These are phyloP conservation scores for Drosophila sulfurigaster DNA, from an alignment of 1,140 invertebrate species.

Conservation along the genomic window DNA sequence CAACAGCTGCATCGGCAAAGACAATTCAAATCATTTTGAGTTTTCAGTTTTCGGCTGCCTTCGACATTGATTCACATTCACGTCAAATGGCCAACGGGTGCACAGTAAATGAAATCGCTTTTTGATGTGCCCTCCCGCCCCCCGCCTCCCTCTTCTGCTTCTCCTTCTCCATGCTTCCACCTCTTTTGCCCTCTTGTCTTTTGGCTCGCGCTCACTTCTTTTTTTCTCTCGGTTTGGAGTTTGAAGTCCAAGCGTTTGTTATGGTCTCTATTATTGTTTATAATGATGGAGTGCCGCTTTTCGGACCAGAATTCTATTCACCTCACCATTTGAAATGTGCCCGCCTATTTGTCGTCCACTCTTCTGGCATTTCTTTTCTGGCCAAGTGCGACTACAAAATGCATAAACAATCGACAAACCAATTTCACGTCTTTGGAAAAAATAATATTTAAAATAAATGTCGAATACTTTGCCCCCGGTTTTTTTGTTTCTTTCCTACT, in stretches of 20 bases:
- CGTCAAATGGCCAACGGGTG: slow-evolving; percentile 52
- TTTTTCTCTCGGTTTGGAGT: too few relatives aligned
- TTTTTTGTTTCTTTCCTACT: slow-evolving; percentile 43
- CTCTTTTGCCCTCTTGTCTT: slow-evolving; percentile 11
- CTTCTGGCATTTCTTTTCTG: slow-evolving; percentile 63
- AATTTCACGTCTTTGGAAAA: slow-evolving; percentile 59
- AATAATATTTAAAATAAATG: slow-evolving; percentile 36
- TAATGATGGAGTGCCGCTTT: slow-evolving; percentile 72
- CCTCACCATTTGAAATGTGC: slow-evolving; percentile 36
- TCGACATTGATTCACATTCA: slow-evolving; percentile 53
- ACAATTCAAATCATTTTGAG: slow-evolving; percentile 43
- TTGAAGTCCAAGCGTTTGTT: slow-evolving; percentile 47
- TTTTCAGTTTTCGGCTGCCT: slow-evolving; percentile 28
- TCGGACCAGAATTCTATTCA: slow-evolving; percentile 59
- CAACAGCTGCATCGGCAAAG: slow-evolving; percentile 32
- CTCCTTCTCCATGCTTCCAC: slow-evolving; percentile 21
- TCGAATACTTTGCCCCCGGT: slow-evolving; percentile 66
- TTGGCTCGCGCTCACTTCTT: slow-evolving; percentile 59
- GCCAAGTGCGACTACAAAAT: slow-evolving; percentile 67
- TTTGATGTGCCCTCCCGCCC: slow-evolving; percentile 15
- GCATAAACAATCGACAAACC: slow-evolving; percentile 79
- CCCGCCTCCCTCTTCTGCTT: background rate
- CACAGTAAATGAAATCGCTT: slow-evolving; percentile 51
- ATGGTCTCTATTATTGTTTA: slow-evolving; percentile 67
- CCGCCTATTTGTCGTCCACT: slow-evolving; percentile 57